Conservation (phyloP, 2,797 vertebrate genomes). For the Pipistrellus kuhlii region DNA sequence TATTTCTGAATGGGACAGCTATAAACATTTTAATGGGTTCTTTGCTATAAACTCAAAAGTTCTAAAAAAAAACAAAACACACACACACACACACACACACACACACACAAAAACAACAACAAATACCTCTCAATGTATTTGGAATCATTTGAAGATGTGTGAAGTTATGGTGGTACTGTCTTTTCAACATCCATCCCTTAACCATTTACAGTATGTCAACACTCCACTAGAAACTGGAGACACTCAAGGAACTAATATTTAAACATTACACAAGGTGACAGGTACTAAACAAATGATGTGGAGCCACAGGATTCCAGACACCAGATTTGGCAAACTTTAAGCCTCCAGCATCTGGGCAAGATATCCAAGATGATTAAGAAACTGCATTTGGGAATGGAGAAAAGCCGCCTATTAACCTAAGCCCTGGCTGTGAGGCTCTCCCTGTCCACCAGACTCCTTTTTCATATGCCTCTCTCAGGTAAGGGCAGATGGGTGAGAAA, state of each 20-base stretch:
- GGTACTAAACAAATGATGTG: not conserved
- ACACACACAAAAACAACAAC: not conserved
- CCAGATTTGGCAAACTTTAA: not conserved
- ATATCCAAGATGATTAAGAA: not conserved
- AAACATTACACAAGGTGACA: not conserved
- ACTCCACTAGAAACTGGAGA: not conserved
- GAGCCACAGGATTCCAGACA: not conserved
- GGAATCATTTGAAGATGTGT: not conserved
- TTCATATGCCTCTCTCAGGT: not conserved
- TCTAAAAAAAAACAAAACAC: too few species aligned
- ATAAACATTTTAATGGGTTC: not conserved
- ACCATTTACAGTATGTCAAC: not conserved
- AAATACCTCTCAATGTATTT: not conserved
- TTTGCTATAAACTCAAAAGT: too few species aligned
- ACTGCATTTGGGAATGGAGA: not conserved
- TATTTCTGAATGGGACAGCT: not conserved
- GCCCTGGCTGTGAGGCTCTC: not conserved
- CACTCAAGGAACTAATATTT: not conserved
- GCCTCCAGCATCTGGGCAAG: not conserved
- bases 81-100: too few species aligned
- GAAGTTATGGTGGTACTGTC: not conserved
- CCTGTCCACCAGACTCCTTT: not conserved
- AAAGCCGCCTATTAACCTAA: not conserved
- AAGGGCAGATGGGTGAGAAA: not conserved
- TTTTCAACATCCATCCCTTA: not conserved